These are phyloP conservation scores for Drosophila truncata DNA, from an alignment of 1,140 invertebrate genomes.

Conservation along the genomic window DNA sequence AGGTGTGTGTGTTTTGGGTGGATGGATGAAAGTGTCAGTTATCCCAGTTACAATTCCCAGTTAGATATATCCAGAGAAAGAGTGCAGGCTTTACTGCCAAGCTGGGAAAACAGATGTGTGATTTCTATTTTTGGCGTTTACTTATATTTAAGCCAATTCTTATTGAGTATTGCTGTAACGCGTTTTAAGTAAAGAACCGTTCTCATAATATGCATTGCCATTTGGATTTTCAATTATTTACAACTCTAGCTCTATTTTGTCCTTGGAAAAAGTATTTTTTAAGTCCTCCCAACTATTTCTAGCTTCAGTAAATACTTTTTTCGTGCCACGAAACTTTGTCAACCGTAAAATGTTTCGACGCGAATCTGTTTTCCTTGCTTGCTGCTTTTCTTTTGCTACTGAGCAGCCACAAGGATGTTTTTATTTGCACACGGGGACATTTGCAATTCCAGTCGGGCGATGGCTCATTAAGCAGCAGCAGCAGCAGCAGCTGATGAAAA, in stretches of 20 bases:
- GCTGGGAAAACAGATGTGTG: background rate
- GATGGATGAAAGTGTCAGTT: constrained; percentile 48
- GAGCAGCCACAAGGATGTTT: constrained; percentile 61
- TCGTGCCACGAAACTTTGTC: constrained; percentile 55
- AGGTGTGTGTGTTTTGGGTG: constrained; percentile 11
- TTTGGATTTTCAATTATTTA: background rate
- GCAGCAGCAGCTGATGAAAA: constrained; percentile 10
- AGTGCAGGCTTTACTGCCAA: constrained; percentile 1
- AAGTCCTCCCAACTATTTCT: constrained; percentile 2
- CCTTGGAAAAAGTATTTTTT: background rate
- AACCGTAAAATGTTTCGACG: constrained; percentile 64
- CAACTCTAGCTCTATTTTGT: background rate
- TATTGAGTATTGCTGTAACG: background rate
- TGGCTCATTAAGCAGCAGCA: constrained; percentile 71
- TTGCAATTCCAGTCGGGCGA: constrained; percentile 66
- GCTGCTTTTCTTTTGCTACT: constrained; percentile 15
- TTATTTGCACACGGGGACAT: constrained; percentile 74
- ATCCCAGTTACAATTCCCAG: constrained; percentile 48
- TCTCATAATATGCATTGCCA: background rate
- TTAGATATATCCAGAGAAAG: constrained; percentile 5
- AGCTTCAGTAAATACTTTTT: constrained; percentile 21
- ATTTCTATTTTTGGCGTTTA: background rate
- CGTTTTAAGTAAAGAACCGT: too few species aligned
- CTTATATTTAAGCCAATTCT: background rate
- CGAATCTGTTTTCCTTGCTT: constrained; percentile 24